These are phyloP conservation scores for Ophion costatus DNA, from an alignment of 2,888 invertebrate species.

Conservation along the genomic window DNA sequence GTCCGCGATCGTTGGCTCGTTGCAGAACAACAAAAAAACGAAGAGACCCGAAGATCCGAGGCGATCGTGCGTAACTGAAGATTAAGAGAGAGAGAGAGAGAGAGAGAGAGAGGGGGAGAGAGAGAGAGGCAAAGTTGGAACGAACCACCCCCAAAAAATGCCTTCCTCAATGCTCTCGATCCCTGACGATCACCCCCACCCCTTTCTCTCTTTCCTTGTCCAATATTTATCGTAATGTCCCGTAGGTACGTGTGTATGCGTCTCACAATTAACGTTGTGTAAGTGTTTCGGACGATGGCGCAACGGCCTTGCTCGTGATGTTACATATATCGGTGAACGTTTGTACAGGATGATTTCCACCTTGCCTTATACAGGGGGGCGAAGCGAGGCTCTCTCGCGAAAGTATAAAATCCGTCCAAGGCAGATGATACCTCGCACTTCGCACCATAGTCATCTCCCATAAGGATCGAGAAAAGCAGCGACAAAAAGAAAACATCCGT, in stretches of 20 bases:
- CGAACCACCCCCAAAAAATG: conserved; percentile 65
- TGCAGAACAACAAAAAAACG: conserved; percentile 6
- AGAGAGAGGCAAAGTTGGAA: conserved; percentile 42
- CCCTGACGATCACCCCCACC: conserved; percentile 22
- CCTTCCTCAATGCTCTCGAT: conserved; percentile 42
- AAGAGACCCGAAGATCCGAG: conserved; percentile 17
- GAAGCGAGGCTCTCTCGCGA: conserved; percentile 71
- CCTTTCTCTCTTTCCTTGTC: conserved; percentile 9
- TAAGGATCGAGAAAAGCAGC: conserved; percentile 67
- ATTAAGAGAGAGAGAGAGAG: background rate
- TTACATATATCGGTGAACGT: conserved; percentile 78
- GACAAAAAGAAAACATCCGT: background rate
- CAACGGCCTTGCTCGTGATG: conserved; percentile 81
- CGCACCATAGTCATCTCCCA: conserved; percentile 76
- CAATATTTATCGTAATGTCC: conserved; percentile 34
- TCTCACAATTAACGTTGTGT: conserved; percentile 65
- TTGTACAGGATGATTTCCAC: conserved; percentile 69
- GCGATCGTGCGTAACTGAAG: conserved; percentile 55
- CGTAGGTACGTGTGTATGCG: conserved; percentile 12
- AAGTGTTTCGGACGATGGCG: conserved; percentile 74
- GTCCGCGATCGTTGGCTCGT: conserved; percentile 21
- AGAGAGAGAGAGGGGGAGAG: background rate
- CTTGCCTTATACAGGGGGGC: conserved; percentile 62
- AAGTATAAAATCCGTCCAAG: conserved; percentile 79
- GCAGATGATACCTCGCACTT: conserved; percentile 80